Conservation (phyloP, 2,113 vertebrate species). For the Toxotes jaculatrix region DNA sequence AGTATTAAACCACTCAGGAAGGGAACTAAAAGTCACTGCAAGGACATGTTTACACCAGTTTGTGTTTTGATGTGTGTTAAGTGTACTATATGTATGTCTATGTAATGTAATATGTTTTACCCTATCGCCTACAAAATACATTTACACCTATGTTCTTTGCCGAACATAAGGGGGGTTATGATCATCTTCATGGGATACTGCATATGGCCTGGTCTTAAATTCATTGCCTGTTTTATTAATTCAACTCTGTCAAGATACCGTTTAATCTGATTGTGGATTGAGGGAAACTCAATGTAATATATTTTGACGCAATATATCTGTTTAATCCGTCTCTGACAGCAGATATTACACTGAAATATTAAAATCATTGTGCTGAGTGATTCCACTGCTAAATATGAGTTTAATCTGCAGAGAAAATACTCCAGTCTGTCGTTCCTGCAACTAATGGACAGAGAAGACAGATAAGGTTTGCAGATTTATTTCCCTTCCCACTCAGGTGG, state of each 20-base stretch:
- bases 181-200: background rate
- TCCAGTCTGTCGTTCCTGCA: background rate
- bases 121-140: background rate
- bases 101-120: background rate
- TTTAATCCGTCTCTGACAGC: conserved; percentile 24
- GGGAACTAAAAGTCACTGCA: conserved; percentile 21
- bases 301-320: conserved; percentile 3
- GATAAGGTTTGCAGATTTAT: background rate
- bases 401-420: conserved; percentile 1
- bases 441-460: background rate
- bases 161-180: background rate
- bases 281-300: background rate
- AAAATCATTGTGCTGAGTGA: conserved; percentile 10
- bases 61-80: background rate
- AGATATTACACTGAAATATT: conserved; percentile 6
- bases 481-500: conserved; percentile 2
- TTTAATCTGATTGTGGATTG: conserved; percentile 2
- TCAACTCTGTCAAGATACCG: background rate
- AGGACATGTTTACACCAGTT: conserved; percentile 20
- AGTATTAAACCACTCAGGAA: conserved; percentile 2
- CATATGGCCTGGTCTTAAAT: background rate
- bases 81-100: background rate
- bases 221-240: conserved; percentile 8
- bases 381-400: conserved; percentile 10
- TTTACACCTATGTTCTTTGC: background rate